Base-by-base conservation (phyloP, 2,113 vertebrate genomes). In the Prochilodus magdalenae region DNA sequence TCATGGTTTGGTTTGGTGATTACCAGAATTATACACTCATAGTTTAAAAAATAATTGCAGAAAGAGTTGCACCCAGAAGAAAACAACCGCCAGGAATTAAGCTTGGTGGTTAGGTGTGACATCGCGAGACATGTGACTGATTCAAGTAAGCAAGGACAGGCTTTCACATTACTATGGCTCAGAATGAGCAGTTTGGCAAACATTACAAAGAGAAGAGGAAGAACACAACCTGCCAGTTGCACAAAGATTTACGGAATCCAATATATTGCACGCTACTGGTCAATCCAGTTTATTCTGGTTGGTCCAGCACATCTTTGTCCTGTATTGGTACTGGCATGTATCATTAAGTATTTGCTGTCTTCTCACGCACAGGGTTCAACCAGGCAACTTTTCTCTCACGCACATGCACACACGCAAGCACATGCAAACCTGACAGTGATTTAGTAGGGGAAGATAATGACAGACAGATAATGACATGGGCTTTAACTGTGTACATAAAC, bases 171-270 rank as follows among this genome's bases (percentile, higher is more conserved):
- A 93, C 92, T 44, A 36, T 44, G 33, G 20, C 20, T 27, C n/a
- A 40, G n/a, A 70, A 70, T 40, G 33, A 69, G 66, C 6, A 69
- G 33, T 69, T 69, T 36, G 22, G 12, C 7, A 14, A 36, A 63
- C 60, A 29, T 6, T 63, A 63, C 60, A 80, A 88, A 88, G 55
- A 83, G 29, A 93, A 90, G 69, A 92, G 93, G 91, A 92, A 83
- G 70, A 62, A 90, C 30, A 26, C 83, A 44, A 81, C 80, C 14
- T 78, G 92, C 10, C 27, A 62, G n/a, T 92, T 74, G 86, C 0
- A 86, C 84, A 57, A 73, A 86, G 69, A 26, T 93, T 63, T 93
- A 79, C 33, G 67, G 29, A 20, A 4, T 33, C 0, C 11, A 20
- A 3, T 22, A 3, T 63, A 10, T 26, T 63, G 1, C 51, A 53